phyloP scores from a whole-genome alignment of 2,797 vertebrate species.

The Neosilurus hyrtlii region DNA sequence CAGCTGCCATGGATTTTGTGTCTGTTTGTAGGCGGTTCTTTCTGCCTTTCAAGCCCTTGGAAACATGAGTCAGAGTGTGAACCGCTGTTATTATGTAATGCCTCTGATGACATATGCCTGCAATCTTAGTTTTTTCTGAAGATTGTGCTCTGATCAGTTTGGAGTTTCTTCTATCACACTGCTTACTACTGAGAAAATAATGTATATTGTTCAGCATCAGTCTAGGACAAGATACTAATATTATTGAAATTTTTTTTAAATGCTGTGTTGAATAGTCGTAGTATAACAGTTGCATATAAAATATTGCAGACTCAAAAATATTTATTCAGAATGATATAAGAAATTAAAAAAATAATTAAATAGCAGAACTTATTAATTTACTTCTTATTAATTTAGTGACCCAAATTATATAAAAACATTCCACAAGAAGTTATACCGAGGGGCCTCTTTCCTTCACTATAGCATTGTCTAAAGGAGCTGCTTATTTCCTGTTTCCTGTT shows the following conservation, averaged over 20 bases:
- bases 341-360: not conserved
- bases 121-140: conserved; percentile 58
- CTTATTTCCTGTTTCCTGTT: conserved; percentile 44
- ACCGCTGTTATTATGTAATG: conserved; percentile 49
- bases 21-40: conserved; percentile 26
- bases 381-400: not conserved
- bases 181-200: conserved; percentile 15
- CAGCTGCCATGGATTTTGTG: conserved; percentile 31
- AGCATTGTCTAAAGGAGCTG: conserved; percentile 33
- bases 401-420: not conserved
- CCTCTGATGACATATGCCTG: conserved; percentile 57
- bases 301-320: not conserved
- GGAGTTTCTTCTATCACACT: not conserved
- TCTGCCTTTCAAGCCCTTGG: conserved; percentile 39
- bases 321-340: not conserved
- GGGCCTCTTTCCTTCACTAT: conserved; percentile 22
- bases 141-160: conserved; percentile 24
- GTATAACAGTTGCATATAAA: too few species aligned
- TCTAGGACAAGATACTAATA: conserved; percentile 27
- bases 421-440: conserved; percentile 7
- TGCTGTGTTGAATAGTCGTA: not conserved
- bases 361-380: not conserved
- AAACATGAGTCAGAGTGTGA: conserved; percentile 50
- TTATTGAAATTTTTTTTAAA: not conserved
- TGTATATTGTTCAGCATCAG: conserved; percentile 8